Conservation (phyloP, 2,113 vertebrate species). For the Cololabis saira region DNA sequence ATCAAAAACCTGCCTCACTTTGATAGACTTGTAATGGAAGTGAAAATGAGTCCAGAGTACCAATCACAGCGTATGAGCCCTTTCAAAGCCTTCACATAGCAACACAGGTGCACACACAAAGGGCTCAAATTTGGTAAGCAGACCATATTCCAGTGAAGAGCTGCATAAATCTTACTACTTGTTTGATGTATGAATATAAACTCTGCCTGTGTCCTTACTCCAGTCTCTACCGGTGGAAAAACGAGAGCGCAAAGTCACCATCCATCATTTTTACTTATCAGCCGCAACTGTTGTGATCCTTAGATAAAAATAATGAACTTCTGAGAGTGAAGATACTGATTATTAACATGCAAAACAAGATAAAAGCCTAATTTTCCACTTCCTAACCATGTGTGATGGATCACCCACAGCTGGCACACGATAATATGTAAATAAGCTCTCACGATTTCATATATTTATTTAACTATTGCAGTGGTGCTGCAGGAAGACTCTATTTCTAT, state of each 20-base stretch:
- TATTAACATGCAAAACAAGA: conserved; percentile 56
- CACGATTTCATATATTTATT: conserved; percentile 1
- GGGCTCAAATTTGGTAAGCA: conserved; percentile 22
- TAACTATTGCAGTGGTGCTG: not conserved
- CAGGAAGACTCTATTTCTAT: not conserved
- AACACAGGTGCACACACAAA: conserved; percentile 7
- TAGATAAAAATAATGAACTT: conserved; percentile 13
- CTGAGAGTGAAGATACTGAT: conserved; percentile 46
- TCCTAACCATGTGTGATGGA: conserved; percentile 51
- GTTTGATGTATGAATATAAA: conserved; percentile 49
- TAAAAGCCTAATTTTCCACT: conserved; percentile 31
- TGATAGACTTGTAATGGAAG: conserved; percentile 70
- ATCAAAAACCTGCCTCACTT: conserved; percentile 52
- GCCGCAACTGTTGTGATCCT: conserved; percentile 43
- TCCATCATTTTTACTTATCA: conserved; percentile 48
- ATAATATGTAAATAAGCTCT: conserved; percentile 29
- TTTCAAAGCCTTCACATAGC: conserved; percentile 34
- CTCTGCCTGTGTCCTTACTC: conserved; percentile 32
- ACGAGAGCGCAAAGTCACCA: conserved; percentile 42
- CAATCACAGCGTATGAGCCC: conserved; percentile 37
- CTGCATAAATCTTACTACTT: conserved; percentile 27
- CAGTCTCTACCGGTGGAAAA: conserved; percentile 30
- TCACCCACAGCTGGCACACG: conserved; percentile 46
- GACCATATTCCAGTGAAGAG: conserved; percentile 10
- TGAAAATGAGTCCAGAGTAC: conserved; percentile 63